Base-by-base conservation (phyloP, 92 coral and sea anemone species). In the Anthopleura xanthogrammica region DNA sequence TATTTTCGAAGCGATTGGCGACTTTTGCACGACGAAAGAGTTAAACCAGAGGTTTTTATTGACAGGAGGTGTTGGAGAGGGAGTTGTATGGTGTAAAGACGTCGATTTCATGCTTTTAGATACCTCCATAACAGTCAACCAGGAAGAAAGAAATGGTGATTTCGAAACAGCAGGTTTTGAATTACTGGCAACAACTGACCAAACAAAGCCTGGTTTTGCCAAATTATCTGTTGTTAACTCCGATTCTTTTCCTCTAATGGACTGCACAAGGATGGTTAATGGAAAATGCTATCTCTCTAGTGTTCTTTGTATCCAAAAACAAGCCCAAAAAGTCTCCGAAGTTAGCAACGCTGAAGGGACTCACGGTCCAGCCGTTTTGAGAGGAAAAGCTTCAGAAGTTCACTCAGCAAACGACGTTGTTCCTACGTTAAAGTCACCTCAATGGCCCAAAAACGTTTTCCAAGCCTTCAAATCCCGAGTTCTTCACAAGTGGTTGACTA, bases 301-400 rank as follows among this genome's bases (percentile, higher is more conserved):
- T 48, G 41, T 54, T 16, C 3, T 72, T 39, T 83, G 11, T 41
- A 62, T 83, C 22, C 55, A 76, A 76, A 83, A 50, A 58, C 65
- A 57, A 50, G 46, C 76, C 14, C 64, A 83, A 79, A 79, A 56
- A 11, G 20, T 83, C n/a, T 48, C 79, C 2, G 72, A 40, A 62
- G 74, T 24, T 12, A 74, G 79, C 39, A 72, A 75, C 76, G 81
- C 40, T 17, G 86, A 75, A 83, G 80, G 72, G 7, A 40, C 13
- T 57, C 86, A 83, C 13, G 86, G 86, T 20, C 86, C 86, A 17
- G 86, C 86, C 52, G 79, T 83, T 19, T 48, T 72, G 3, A 54
- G 81, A 54, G 48, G 82, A 19, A 43, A 70, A 3, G 72, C 79
- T 50, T 83, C 86, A 4, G 82, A 57, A 23, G 52, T 83, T 24